Evolutionary conservation across 2,113 vertebrate genomes (phyloP).

Genomic region (Strigops habroptila): DNA sequence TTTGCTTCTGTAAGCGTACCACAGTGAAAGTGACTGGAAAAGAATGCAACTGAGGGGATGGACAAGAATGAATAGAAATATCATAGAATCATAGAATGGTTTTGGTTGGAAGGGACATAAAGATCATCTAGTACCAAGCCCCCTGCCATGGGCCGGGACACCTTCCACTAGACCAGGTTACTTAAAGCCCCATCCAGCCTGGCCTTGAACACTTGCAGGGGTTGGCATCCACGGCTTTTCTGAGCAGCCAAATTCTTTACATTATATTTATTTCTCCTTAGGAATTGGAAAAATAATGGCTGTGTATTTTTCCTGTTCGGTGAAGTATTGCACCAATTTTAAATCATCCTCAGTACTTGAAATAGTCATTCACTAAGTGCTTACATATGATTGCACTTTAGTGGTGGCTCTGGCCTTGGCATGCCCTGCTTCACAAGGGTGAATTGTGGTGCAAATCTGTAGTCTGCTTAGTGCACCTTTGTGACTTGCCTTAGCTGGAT

Average conservation of each 20-base stretch:
- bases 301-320: neutral
- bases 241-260: neutral
- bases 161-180: neutral
- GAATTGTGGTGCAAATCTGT: neutral
- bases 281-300: neutral
- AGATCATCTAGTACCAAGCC: neutral
- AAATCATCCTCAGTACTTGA: neutral
- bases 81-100: neutral
- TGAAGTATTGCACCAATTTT: neutral
- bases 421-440: neutral
- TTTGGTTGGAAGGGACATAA: neutral
- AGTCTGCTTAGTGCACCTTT: neutral
- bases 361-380: neutral
- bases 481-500: neutral
- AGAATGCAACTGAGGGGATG: neutral
- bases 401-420: neutral
- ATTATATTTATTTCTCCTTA: neutral
- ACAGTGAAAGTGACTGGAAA: neutral
- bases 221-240: neutral
- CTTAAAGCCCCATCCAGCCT: neutral
- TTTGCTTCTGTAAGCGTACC: neutral
- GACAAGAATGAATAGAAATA: neutral
- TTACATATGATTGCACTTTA: accelerated
- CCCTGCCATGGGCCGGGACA: neutral
- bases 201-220: neutral